Evolutionary conservation across 2,888 invertebrate genomes (phyloP), one percentile per base, ranked within the genome.

Genomic region (Saturnia pavonia): DNA sequence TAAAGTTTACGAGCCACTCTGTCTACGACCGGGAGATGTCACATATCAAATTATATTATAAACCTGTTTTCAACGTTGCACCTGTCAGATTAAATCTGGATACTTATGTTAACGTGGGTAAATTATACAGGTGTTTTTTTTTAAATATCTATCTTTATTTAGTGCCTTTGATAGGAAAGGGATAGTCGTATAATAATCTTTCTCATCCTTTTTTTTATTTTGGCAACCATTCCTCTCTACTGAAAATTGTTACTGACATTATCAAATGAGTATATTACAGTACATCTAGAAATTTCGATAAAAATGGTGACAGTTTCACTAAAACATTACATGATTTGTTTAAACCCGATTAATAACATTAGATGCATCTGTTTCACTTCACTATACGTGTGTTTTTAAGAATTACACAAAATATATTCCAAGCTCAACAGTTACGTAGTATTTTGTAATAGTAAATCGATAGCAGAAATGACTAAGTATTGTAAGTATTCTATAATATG

Each of bases 1-100:
- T 90, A 88, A 90, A 87, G 73, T 89, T 88, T 88, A 87, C 87
- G 86, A 89, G 88, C 83, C 90, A 82, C 87, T 85, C 84, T 82
- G 90, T 90, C 90, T 91, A 82, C 85, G 82, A 79, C 78, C 78
- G 79, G 77, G 79, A 79, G 83, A 83, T 86, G 89, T 88, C 89
- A 88, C 89, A 88, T 89, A 88, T 89, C 88, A 88, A 89, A 89
- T 87, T 85, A 83, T 81, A 83, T 81, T 82, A 78, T 79, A 80
- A 85, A 88, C 88, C 78, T 71, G 88, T 89, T 88, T 85, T 81
- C 83, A 83, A 81, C 83, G 81, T 75, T 83, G 85, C 91, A 90
- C 88, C 88, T 88, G 91, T 90, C 89, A 84, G 84, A 85, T 89
- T 88, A 85, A 86, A 83, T 88, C 85, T 83, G 84, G 84, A 81